phyloP scores from a whole-genome alignment of 1,140 invertebrate genomes.

The Ericerus pela region DNA sequence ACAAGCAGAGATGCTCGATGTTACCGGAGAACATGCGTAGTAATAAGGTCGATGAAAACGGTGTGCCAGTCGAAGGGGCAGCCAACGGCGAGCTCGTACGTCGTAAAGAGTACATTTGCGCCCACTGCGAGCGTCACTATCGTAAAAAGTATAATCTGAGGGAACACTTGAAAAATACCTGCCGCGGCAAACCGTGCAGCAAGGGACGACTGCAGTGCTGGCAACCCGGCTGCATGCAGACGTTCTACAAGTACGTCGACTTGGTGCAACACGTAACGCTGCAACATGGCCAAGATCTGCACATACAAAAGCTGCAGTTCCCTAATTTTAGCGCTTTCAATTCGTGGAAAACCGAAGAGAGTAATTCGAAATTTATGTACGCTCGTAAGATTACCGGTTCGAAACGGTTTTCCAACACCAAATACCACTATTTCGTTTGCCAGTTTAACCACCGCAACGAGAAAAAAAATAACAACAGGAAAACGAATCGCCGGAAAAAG shows the following conservation, averaged over 20 bases:
- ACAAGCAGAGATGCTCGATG: neutral
- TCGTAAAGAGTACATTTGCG: conserved; percentile 5
- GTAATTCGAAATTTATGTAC: conserved; percentile 8
- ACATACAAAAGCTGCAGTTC: conserved; percentile 4
- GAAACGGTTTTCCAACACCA: neutral
- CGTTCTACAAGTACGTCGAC: conserved; percentile 3
- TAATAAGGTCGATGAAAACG: neutral
- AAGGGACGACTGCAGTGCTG: conserved; percentile 1
- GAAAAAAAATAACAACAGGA: neutral
- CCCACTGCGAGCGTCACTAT: neutral
- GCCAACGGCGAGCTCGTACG: conserved; percentile 1
- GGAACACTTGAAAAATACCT: conserved; percentile 7
- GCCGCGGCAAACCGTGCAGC: conserved; percentile 2
- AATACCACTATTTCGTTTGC: conserved; percentile 7
- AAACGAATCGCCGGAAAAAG: neutral
- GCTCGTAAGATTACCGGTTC: conserved; percentile 4
- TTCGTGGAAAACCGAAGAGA: conserved; percentile 1
- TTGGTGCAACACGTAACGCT: neutral
- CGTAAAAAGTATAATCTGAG: conserved; percentile 6
- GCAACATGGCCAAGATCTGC: conserved; percentile 5
- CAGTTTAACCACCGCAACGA: conserved; percentile 6
- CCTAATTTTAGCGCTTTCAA: conserved; percentile 6
- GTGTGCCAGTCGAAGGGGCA: neutral
- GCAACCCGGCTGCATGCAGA: neutral
- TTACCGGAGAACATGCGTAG: neutral